Conservation (phyloP, 2,797 vertebrate species). For the Gobio occitaniae region DNA sequence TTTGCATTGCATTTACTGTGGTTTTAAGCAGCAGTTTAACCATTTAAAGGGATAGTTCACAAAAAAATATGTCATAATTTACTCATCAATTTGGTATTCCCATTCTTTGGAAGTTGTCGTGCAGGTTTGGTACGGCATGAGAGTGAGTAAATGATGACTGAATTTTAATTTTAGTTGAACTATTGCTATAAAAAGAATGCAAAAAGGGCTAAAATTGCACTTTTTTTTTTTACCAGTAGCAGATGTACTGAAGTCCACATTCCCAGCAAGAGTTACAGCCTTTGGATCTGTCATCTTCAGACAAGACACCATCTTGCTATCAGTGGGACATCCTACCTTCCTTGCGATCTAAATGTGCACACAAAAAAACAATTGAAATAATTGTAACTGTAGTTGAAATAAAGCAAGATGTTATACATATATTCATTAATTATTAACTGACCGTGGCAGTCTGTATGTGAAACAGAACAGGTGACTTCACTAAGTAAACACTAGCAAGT, state of each 20-base stretch:
- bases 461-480: slow-evolving; percentile 2
- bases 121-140: neutral
- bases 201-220: neutral
- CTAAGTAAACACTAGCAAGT: neutral
- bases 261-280: slow-evolving; percentile 80
- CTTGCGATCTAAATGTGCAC: slow-evolving; percentile 71
- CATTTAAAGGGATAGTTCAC: neutral
- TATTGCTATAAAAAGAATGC: neutral
- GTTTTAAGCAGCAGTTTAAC: neutral
- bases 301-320: slow-evolving; percentile 80
- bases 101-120: neutral
- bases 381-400: neutral
- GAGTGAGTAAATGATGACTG: neutral
- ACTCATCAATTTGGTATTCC: neutral
- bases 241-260: slow-evolving; percentile 64
- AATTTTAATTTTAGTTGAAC: neutral
- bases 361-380: neutral
- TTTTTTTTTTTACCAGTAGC: slow-evolving; percentile 65
- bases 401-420: neutral
- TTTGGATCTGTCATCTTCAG: slow-evolving; percentile 80
- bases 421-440: neutral
- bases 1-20: neutral
- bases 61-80: too few relatives aligned
- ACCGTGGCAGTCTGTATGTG: neutral
- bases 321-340: slow-evolving; percentile 83